Conservation (phyloP, 2,888 invertebrate species). For the Xestia xanthographa region DNA sequence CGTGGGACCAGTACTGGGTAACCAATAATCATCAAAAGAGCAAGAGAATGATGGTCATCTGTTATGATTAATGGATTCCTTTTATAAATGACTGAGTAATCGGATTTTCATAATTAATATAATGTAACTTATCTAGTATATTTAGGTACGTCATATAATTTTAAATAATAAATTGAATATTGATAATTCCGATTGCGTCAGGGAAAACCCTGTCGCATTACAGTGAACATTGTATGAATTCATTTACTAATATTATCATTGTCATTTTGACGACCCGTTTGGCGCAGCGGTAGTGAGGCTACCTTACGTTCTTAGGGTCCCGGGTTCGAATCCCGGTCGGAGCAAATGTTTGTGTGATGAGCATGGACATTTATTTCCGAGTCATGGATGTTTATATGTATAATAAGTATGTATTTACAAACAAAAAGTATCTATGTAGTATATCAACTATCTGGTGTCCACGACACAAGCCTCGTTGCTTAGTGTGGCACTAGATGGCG, state of each 20-base stretch:
- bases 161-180: conserved; percentile 17
- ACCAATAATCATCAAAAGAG: background rate
- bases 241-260: background rate
- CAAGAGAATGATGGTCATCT: background rate
- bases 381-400: too few relatives aligned
- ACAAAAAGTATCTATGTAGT: too few relatives aligned
- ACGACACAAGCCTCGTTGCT: too few relatives aligned
- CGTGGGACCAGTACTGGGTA: background rate
- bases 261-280: too few relatives aligned
- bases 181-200: background rate
- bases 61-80: background rate
- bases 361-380: too few relatives aligned
- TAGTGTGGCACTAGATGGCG: too few relatives aligned
- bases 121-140: background rate
- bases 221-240: background rate
- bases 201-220: background rate
- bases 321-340: too few relatives aligned
- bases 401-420: too few relatives aligned
- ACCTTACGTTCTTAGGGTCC: too few relatives aligned
- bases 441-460: too few relatives aligned
- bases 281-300: too few relatives aligned
- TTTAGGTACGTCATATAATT: background rate
- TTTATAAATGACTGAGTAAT: background rate
- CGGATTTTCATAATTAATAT: background rate
- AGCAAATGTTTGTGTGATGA: too few relatives aligned